These are phyloP conservation scores for Notothenia coriiceps DNA, from an alignment of 2,113 vertebrate species.

Conservation along the genomic window DNA sequence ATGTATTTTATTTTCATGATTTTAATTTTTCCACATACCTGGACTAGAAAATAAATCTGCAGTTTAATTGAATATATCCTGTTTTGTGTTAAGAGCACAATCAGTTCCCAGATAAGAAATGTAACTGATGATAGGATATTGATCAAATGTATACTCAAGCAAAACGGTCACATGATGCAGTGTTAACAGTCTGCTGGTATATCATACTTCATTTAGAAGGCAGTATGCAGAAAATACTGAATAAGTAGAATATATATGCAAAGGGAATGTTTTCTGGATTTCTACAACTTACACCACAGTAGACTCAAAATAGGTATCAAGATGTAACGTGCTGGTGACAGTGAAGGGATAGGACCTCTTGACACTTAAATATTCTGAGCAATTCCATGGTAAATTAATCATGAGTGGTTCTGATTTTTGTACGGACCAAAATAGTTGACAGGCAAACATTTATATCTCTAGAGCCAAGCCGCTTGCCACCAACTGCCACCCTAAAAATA, in stretches of 20 bases:
- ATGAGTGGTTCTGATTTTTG: not conserved
- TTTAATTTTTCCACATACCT: constrained; percentile 47
- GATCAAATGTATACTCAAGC: too few relatives aligned
- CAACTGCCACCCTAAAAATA: too few relatives aligned
- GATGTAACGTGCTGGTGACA: too few relatives aligned
- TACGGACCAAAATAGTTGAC: too few relatives aligned
- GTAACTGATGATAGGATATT: constrained; percentile 50
- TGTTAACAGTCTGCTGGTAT: too few relatives aligned
- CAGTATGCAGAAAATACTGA: too few relatives aligned
- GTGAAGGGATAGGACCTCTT: not conserved
- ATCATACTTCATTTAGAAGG: too few relatives aligned
- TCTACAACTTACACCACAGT: too few relatives aligned
- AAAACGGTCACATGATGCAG: too few relatives aligned
- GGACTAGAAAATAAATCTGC: not conserved
- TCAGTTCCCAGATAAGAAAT: constrained; percentile 48
- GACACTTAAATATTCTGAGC: not conserved
- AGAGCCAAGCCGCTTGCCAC: not conserved
- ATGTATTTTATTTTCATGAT: constrained; percentile 26
- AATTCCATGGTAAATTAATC: not conserved
- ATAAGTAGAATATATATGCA: too few relatives aligned
- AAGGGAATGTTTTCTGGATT: too few relatives aligned
- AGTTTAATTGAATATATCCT: constrained; percentile 25
- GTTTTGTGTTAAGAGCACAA: constrained; percentile 61
- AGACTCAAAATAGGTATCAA: too few relatives aligned
- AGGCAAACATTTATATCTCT: not conserved